phyloP scores from a whole-genome alignment of 2,113 vertebrate genomes.

The Menidia beryllina region DNA sequence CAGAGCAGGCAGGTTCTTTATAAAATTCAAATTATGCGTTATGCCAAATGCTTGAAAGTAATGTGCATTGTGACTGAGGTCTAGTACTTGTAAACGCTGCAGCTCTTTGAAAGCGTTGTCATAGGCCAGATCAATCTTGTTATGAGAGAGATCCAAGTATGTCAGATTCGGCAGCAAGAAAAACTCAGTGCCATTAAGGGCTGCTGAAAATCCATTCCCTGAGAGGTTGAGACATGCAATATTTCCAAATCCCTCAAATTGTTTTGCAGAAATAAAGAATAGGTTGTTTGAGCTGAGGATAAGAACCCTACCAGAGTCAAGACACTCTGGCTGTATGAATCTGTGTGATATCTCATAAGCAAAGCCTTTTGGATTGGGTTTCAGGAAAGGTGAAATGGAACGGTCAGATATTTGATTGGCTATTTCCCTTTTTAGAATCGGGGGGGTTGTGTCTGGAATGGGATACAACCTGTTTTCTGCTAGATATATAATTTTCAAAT shows the following conservation, averaged over 20 bases:
- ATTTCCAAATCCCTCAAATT: conserved; percentile 76
- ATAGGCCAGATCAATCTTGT: conserved; percentile 78
- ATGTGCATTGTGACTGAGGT: conserved; percentile 83
- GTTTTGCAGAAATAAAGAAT: conserved; percentile 83
- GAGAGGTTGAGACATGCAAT: conserved; percentile 87
- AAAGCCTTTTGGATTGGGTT: background rate
- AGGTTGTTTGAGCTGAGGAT: conserved; percentile 83
- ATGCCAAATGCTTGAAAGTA: conserved; percentile 83
- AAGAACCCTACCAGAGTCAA: conserved; percentile 80
- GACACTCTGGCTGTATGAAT: conserved; percentile 75
- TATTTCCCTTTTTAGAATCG: accelerated
- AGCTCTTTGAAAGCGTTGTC: conserved; percentile 73
- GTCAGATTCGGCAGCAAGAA: conserved; percentile 69
- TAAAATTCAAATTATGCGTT: conserved; percentile 81
- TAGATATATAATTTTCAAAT: conserved; percentile 80
- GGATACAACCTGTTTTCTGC: conserved; percentile 85
- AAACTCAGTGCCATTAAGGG: conserved; percentile 80
- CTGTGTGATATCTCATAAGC: conserved; percentile 19
- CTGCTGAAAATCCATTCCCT: conserved; percentile 77
- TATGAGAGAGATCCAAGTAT: conserved; percentile 80
- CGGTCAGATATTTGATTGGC: background rate
- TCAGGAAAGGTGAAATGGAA: background rate
- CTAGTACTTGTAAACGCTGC: conserved; percentile 76
- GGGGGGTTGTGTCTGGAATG: background rate
- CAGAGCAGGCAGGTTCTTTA: conserved; percentile 72